Percentiles rank a stretch among this genome's conserved stretches.
Conservation (phyloP, 23 tunicate species). For the Ciona savignyi region DNA sequence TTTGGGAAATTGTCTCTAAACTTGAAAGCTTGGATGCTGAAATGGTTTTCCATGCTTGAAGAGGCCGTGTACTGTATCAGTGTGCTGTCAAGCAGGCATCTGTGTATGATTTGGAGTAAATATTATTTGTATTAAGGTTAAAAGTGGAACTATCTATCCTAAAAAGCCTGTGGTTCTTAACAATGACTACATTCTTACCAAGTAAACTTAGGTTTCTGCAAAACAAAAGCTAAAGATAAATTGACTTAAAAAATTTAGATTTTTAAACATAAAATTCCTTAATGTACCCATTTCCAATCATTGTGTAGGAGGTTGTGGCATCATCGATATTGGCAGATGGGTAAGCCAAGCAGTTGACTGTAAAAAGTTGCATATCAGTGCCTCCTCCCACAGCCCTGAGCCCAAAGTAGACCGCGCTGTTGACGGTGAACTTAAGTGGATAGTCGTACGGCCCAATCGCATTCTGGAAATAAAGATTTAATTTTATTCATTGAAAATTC, state of each 20-base stretch:
- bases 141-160: background rate
- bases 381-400: slow-evolving; percentile 72
- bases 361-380: slow-evolving; percentile 46
- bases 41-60: slow-evolving; percentile 64
- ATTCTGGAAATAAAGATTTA: too few species aligned
- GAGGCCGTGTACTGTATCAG: slow-evolving; percentile 30
- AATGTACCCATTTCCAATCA: slow-evolving; percentile 83
- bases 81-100: slow-evolving; percentile 64
- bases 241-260: too few species aligned
- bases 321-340: slow-evolving; percentile 4
- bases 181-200: background rate
- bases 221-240: too few species aligned
- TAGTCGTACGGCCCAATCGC: slow-evolving; percentile 72
- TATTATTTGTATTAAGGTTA: background rate
- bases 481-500: too few species aligned
- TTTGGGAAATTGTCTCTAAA: slow-evolving; percentile 62
- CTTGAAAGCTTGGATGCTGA: slow-evolving; percentile 73
- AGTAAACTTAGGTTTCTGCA: too few species aligned
- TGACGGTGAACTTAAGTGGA: slow-evolving; percentile 66
- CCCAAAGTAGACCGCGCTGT: slow-evolving; percentile 71
- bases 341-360: slow-evolving; percentile 58
- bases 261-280: too few species aligned
- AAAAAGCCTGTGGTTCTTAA: background rate
- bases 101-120: slow-evolving; percentile 3
- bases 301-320: slow-evolving; percentile 18